These are phyloP conservation scores for Sminthurinus signatus DNA, from an alignment of 1,140 invertebrate genomes.

Conservation along the genomic window DNA sequence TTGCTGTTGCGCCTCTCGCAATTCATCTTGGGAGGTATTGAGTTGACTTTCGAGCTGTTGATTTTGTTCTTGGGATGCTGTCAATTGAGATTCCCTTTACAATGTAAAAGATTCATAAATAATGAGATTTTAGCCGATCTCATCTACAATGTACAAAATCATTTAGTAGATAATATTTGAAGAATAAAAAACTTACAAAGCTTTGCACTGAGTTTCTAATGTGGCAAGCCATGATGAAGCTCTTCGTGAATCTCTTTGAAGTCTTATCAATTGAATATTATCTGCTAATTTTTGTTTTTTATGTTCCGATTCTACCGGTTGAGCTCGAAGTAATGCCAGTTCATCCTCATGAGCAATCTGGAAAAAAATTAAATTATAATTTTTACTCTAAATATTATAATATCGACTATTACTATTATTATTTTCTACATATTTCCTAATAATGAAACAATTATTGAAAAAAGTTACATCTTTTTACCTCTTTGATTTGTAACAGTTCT, in stretches of 20 bases:
- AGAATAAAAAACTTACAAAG: conserved; percentile 21
- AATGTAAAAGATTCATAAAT: too few relatives aligned
- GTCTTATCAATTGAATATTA: conserved; percentile 28
- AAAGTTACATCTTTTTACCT: too few relatives aligned
- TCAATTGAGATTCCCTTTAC: too few relatives aligned
- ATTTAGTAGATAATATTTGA: too few relatives aligned
- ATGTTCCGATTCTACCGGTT: conserved; percentile 2
- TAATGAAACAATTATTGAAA: too few relatives aligned
- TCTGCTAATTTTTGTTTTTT: conserved; percentile 26
- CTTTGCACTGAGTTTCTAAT: conserved; percentile 20
- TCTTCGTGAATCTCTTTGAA: conserved; percentile 29
- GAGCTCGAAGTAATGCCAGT: not conserved
- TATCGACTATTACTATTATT: too few relatives aligned
- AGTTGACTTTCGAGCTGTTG: conserved; percentile 24
- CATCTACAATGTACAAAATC: too few relatives aligned
- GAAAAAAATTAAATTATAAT: too few relatives aligned
- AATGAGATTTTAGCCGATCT: too few relatives aligned
- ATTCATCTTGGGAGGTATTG: conserved; percentile 9
- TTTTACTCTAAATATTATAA: too few relatives aligned
- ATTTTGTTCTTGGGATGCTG: conserved; percentile 18
- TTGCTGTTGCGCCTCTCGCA: conserved; percentile 13
- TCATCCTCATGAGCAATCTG: conserved; percentile 13
- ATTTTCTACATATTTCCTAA: too few relatives aligned
- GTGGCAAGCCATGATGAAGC: conserved; percentile 16
- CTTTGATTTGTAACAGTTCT: conserved; percentile 12